Base-by-base conservation (phyloP, 2,113 vertebrate species). In the Stomatorhinus ivindoensis region DNA sequence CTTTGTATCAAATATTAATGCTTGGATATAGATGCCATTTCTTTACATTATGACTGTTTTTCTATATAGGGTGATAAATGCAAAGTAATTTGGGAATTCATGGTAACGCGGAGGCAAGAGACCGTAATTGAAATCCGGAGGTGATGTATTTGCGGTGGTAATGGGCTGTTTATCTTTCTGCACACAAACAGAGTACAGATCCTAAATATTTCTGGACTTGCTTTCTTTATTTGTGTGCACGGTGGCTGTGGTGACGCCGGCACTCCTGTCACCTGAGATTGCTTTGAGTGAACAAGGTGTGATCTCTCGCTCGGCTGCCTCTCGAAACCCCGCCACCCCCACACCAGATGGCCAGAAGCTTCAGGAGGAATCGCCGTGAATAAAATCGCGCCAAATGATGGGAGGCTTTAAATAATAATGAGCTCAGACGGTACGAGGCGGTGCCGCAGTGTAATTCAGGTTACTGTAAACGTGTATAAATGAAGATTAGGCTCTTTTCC, bases 351-450 rank as follows among this genome's bases (percentile, higher is more conserved):
- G 85, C 85, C 7, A 15, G 13, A 9, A 35, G 85, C 15, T 87
- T 39, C 50, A 55, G 85, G 50, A 87, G 85, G 85, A 87, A 53
- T 35, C n/a, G 24, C 48, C 21, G 82, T 10, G 42, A 84, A 84
- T 47, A 84, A 47, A 84, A 48, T 21, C 3, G 4, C n/a, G 44
- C 42, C 82, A 84, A 84, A n/a, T 24, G 82, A 47, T n/a, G 44
- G 82, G 82, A 84, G 24, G 44, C 82, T 80, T 80, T 44, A 53
- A 53, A 87, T 87, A 87, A 46, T 31, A 87, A 87, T 87, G 27
- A 51, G 27, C n/a, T 46, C 42, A 86, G 48, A 86, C 2, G 84
- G 5, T 44, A 13, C 27, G 27, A 15, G 2, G 15, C 2, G 31
- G 9, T 27, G 47, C 85, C 42, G 85, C 50, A 31, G 50, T 53